Base-by-base conservation (phyloP, 2,888 invertebrate species). In the Phaedon cochleariae region DNA sequence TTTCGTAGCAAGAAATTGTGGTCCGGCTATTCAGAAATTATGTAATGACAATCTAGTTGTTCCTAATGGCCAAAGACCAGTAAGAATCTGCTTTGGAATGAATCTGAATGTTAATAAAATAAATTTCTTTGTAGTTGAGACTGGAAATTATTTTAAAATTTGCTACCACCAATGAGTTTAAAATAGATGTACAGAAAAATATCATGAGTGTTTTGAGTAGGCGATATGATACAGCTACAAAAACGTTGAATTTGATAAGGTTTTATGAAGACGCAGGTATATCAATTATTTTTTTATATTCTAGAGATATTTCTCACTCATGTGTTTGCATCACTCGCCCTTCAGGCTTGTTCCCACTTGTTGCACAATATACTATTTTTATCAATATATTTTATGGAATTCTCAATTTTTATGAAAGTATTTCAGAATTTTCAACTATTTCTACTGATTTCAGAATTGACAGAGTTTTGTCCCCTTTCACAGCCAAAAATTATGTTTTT, bases 1-100 rank as follows among this genome's bases (percentile, higher is more conserved):
- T 59, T 87, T 87, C 69, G 73, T 87, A 41, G 84, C 85, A 6
- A 78, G 82, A 64, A 86, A 86, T 73, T 86, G 86, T 72, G 84
- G 83, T 9, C 69, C 80, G 1, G 86, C 86, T 0, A 76, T 87
- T n/a, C 82, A 84, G 55, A 84, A 83, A 73, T 72, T 87, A 1
- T 86, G 85, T 60, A 80, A 80, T 31, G 80, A 82, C 29, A 85
- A 85, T 72, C 78, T 87, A 41, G 81, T 84, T 31, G 73, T 83
- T 46, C 75, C 76, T 21, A 76, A 79, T 73, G 74, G 77, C 65
- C 51, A 65, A 37, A 69, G 65, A 63, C 76, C 78, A n/a, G 79
- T 80, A 74, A 72, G 71, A 73, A 41, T 54, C 2, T 1, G 4
- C 45, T 6, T 21, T 49, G 10, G 29, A 21, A 2, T 45, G 17